Percentiles rank a stretch among this genome's conserved stretches.
Evolutionary conservation across 2,888 invertebrate species (phyloP).

Genomic region (Linyphia triangularis): DNA sequence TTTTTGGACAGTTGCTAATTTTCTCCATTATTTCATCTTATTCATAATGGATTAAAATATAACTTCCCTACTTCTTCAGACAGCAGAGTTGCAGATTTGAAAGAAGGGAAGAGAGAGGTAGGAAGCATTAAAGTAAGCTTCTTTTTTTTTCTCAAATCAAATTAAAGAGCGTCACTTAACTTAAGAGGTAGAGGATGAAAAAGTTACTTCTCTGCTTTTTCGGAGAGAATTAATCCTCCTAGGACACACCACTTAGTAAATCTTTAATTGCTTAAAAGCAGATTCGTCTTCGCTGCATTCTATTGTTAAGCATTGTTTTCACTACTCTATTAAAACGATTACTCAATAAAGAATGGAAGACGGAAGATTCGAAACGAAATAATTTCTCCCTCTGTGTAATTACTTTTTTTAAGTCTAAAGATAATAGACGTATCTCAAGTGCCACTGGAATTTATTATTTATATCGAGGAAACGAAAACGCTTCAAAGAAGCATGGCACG

Average conservation of each 20-base stretch:
- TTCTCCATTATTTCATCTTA: constrained; percentile 35
- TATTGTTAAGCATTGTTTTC: background rate
- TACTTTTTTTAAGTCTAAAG: background rate
- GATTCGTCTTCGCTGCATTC: background rate
- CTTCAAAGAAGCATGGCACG: too few relatives aligned
- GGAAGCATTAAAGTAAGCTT: constrained; percentile 19
- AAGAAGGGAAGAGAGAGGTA: background rate
- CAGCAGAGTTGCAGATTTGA: background rate
- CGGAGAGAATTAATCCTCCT: background rate
- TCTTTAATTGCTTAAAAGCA: background rate
- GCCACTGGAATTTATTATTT: background rate
- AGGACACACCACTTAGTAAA: background rate
- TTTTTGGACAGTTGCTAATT: constrained; percentile 29
- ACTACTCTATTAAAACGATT: background rate
- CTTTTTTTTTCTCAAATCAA: constrained; percentile 5
- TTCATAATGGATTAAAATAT: constrained; percentile 33
- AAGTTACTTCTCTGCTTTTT: background rate
- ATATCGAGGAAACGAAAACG: background rate
- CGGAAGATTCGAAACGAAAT: too few relatives aligned
- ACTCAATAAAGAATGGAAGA: background rate
- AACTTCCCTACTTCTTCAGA: background rate
- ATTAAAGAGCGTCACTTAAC: background rate
- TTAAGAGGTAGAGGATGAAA: background rate
- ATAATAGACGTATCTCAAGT: background rate
- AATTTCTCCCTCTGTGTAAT: background rate